Conservation (phyloP, 2,113 vertebrate genomes). For the Oceanodroma tethys region DNA sequence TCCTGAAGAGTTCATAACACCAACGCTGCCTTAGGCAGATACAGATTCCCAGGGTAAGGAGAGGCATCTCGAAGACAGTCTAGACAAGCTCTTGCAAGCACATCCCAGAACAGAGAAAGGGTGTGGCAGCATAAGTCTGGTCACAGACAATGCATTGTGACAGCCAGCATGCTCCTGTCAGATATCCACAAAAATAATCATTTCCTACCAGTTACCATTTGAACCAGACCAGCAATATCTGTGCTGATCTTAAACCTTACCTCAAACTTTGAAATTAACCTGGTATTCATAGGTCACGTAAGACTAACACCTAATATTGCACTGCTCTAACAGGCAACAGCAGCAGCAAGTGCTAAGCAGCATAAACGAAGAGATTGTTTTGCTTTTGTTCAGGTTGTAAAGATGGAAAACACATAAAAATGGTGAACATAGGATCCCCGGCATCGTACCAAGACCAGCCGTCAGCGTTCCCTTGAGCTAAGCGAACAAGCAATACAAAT, state of each 20-base stretch:
- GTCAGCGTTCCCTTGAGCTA: not conserved
- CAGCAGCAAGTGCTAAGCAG: not conserved
- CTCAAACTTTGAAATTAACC: not conserved
- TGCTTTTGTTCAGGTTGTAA: not conserved
- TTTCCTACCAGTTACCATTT: not conserved
- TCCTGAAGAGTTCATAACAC: not conserved
- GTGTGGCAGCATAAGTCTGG: not conserved
- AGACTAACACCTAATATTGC: not conserved
- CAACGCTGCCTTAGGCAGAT: not conserved
- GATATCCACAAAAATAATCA: not conserved
- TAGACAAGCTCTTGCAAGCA: not conserved
- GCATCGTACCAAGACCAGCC: not conserved
- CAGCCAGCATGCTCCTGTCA: not conserved
- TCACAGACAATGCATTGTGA: not conserved
- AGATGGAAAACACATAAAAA: not conserved
- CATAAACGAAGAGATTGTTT: not conserved
- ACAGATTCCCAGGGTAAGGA: not conserved
- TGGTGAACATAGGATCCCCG: not conserved
- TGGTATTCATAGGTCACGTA: accelerated
- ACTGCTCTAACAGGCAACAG: not conserved
- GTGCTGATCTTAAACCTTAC: not conserved
- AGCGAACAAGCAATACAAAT: not conserved
- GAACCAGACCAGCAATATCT: not conserved
- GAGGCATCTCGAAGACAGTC: not conserved
- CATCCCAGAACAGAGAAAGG: not conserved